These are phyloP conservation scores for Drosophila prosaltans DNA, from an alignment of 1,140 invertebrate species.

Conservation along the genomic window DNA sequence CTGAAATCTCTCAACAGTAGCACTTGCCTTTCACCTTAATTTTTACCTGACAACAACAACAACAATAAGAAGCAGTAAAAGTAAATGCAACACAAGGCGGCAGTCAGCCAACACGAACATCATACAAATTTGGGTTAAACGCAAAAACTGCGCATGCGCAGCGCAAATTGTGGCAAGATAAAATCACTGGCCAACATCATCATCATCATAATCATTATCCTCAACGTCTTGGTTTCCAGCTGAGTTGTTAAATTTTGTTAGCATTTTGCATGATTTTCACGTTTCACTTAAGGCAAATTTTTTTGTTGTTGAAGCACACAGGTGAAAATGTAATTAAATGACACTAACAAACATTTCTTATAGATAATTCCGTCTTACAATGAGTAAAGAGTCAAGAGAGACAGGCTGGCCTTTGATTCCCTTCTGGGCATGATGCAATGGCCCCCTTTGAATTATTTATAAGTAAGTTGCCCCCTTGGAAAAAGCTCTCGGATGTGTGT, in stretches of 20 bases:
- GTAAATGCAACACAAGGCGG: constrained; percentile 9
- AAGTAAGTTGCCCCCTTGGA: constrained; percentile 43
- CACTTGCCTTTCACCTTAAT: constrained; percentile 66
- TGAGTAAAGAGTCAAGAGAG: constrained; percentile 36
- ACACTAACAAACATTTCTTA: constrained; percentile 5
- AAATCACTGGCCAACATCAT: constrained; percentile 15
- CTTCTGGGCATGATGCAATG: constrained; percentile 30
- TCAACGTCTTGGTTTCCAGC: not conserved
- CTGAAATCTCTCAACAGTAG: constrained; percentile 57
- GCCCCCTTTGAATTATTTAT: constrained; percentile 70
- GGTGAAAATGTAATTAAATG: constrained; percentile 44
- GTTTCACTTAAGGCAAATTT: constrained; percentile 41
- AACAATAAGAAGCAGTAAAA: not conserved
- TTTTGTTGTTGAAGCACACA: constrained; percentile 50
- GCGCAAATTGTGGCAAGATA: constrained; percentile 29
- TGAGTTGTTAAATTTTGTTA: constrained; percentile 7
- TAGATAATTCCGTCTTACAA: constrained; percentile 23
- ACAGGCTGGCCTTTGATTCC: constrained; percentile 11
- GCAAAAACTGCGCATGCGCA: constrained; percentile 46
- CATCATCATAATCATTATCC: not conserved
- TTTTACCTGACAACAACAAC: constrained; percentile 48
- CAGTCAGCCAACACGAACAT: constrained; percentile 51
- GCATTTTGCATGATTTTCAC: constrained; percentile 49
- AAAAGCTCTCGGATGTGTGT: constrained; percentile 2
- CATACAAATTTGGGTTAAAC: constrained; percentile 58